Evolutionary conservation across 2,113 vertebrate species (phyloP), one percentile per base, ranked within the genome.

Genomic region (Hydropotes inermis): DNA sequence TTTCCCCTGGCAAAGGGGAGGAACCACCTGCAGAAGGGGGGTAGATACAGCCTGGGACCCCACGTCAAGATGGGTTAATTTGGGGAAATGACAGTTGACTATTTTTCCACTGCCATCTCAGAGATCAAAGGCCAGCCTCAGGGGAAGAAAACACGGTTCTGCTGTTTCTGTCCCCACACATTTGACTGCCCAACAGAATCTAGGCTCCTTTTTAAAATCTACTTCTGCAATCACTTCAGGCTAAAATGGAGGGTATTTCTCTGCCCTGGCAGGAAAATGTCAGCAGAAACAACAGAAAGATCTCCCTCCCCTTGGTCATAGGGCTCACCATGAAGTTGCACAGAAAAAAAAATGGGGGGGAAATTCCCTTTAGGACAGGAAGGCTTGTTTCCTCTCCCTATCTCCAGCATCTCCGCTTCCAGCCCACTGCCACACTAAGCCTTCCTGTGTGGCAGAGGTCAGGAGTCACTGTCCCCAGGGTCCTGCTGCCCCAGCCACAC

Each of bases 51-150:
- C 79, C 91, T 39, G 81, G 76, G 91, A 86, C 88, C 91, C 86
- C 54, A 36, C 10, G 79, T 5, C 55, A 58, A 76, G 25, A 7
- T 23, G 55, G 89, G 88, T 89, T 94, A 93, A 87, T 87, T 93
- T 97, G 96, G 93, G 98, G 98, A 98, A 98, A 96, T 43, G 97
- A 78, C 97, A 87, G 97, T 98, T 98, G 93, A 89, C 86, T 98
- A 79, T 94, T 97, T 97, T 98, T 98, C 97, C 86, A 95, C 95
- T 83, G 78, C 94, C 94, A 61, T 93, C 70, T 92, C 84, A 87
- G 82, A 93, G 60, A 97, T 98, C 97, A 97, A 97, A 97, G 86
- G 25, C 87, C 58, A 83, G 55, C 36, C 19, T 79, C 33, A 21
- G 19, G 61, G 84, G 50, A 91, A 94, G 92, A 96, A 96, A 98